These are phyloP conservation scores for Hippocampus barbouri DNA, from an alignment of 2,113 vertebrate species.

Conservation along the genomic window DNA sequence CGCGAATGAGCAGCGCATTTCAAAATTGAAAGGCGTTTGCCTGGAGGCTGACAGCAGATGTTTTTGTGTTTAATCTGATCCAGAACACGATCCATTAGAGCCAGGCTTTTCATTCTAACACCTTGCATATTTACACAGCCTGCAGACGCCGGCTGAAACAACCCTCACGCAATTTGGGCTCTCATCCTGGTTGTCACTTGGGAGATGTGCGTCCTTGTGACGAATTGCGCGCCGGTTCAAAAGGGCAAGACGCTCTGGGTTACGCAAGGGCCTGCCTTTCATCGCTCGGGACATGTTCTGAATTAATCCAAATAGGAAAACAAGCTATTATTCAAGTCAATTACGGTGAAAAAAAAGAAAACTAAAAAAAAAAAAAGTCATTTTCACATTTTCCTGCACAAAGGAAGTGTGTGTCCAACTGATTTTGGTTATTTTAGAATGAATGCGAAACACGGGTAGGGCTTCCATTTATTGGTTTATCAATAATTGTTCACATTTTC, in stretches of 20 bases:
- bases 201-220: slow-evolving; percentile 24
- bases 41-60: slow-evolving; percentile 26
- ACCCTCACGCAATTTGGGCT: background rate
- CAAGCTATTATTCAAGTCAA: background rate
- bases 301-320: background rate
- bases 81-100: slow-evolving; percentile 41
- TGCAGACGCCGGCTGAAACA: slow-evolving; percentile 8
- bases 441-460: no score
- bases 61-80: slow-evolving; percentile 25
- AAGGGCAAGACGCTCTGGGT: background rate
- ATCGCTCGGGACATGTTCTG: background rate
- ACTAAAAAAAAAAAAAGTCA: background rate
- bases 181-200: slow-evolving; percentile 10
- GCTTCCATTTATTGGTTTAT: no score
- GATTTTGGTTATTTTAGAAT: no score
- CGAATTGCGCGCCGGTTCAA: background rate
- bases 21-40: slow-evolving; percentile 3
- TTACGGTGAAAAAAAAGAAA: background rate
- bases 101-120: slow-evolving; percentile 17
- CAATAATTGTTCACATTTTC: no score
- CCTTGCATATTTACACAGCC: slow-evolving; percentile 29
- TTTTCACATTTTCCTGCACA: background rate
- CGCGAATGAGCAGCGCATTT: background rate
- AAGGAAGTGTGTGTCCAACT: no score
- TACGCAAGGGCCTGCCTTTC: background rate